Conservation (phyloP, 2,888 invertebrate species). For the Chrysina gloriosa region DNA sequence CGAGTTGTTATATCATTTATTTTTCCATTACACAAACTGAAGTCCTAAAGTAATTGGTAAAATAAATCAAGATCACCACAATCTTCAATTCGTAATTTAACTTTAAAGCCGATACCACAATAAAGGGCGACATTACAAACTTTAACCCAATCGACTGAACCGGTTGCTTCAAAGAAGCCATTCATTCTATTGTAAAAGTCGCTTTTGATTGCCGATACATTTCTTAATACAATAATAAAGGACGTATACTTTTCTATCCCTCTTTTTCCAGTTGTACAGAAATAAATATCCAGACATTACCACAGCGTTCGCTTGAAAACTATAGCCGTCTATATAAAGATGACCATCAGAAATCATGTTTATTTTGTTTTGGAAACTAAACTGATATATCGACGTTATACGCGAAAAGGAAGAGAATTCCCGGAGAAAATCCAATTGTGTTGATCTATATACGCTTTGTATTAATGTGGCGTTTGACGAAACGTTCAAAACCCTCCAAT, state of each 20-base stretch:
- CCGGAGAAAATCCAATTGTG: constrained; percentile 30
- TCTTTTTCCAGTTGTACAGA: neutral
- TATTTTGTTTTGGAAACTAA: constrained; percentile 18
- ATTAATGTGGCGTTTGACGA: constrained; percentile 30
- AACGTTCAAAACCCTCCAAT: constrained; percentile 14
- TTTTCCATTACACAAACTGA: too few relatives aligned
- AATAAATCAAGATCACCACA: too few relatives aligned
- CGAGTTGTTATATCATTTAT: too few relatives aligned
- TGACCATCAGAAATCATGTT: constrained; percentile 24
- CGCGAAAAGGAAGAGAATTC: constrained; percentile 16
- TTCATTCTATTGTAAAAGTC: constrained; percentile 8
- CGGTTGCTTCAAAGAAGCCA: constrained; percentile 6
- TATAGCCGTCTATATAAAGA: constrained; percentile 24
- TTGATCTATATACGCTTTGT: constrained; percentile 32
- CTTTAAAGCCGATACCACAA: neutral
- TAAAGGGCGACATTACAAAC: neutral
- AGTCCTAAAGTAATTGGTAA: too few relatives aligned
- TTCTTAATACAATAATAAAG: constrained; percentile 23
- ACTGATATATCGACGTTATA: constrained; percentile 26
- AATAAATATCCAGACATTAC: constrained; percentile 9
- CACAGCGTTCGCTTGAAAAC: neutral
- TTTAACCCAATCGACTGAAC: constrained; percentile 7
- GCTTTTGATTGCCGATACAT: constrained; percentile 17
- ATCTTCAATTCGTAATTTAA: too few relatives aligned
- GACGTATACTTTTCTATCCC: constrained; percentile 3